Evolutionary conservation across 2,888 invertebrate species (phyloP).

Genomic region (Timema cristinae): DNA sequence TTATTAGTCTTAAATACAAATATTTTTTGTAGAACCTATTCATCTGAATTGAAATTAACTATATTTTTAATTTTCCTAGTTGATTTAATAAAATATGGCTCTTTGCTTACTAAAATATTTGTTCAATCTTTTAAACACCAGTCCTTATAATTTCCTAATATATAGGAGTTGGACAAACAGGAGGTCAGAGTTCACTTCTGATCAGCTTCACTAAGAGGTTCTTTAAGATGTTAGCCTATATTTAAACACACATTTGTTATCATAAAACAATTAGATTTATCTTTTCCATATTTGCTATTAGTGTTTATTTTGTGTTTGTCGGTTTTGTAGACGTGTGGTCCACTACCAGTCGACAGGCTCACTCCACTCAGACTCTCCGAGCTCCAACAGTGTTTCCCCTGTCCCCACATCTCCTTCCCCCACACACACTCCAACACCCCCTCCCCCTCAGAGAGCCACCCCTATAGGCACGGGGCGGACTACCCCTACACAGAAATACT

Average conservation of each 20-base stretch:
- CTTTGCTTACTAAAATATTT: too few species aligned
- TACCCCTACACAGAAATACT: conserved; percentile 40
- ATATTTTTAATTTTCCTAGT: too few species aligned
- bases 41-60: too few species aligned
- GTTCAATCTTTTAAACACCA: too few species aligned
- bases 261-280: background rate
- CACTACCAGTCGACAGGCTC: conserved; percentile 82
- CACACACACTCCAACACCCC: conserved; percentile 37
- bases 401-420: conserved; percentile 57
- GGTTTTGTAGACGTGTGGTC: conserved; percentile 58
- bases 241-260: background rate
- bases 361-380: conserved; percentile 76
- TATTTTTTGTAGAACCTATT: too few species aligned
- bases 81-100: too few species aligned
- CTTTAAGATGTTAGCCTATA: background rate
- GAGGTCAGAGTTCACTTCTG: too few species aligned
- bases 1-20: too few species aligned
- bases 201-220: too few species aligned
- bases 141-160: too few species aligned
- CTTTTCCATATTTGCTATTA: conserved; percentile 9
- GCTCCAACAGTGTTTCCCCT: conserved; percentile 79
- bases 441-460: conserved; percentile 24
- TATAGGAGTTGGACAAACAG: too few species aligned
- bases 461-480: conserved; percentile 35
- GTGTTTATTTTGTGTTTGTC: conserved; percentile 20